Evolutionary conservation across 2,797 vertebrate species (phyloP).

Genomic region (Botia almorhae): DNA sequence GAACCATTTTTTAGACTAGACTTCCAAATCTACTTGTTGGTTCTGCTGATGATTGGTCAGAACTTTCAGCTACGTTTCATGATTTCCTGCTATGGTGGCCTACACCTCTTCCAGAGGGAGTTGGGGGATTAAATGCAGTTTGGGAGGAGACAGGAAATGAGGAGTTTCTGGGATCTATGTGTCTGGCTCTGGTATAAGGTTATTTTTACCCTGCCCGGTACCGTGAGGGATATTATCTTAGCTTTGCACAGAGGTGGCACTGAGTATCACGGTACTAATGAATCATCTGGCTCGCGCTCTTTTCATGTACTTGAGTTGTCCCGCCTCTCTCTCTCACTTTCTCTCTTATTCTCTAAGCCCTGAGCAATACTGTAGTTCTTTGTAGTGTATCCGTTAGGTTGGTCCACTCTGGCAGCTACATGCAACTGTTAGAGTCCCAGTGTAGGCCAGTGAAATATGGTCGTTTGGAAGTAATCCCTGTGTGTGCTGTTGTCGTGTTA

Average conservation of each 20-base stretch:
- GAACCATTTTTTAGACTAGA: not conserved
- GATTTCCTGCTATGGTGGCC: conserved; percentile 62
- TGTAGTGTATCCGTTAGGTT: conserved; percentile 56
- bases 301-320: conserved; percentile 46
- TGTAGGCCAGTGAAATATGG: conserved; percentile 61
- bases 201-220: conserved; percentile 62
- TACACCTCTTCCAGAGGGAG: conserved; percentile 50
- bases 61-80: conserved; percentile 36
- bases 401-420: conserved; percentile 60
- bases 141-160: conserved; percentile 70
- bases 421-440: conserved; percentile 53
- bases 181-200: conserved; percentile 58
- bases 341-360: conserved; percentile 27
- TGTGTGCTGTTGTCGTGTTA: conserved; percentile 63
- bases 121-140: conserved; percentile 29
- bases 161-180: conserved; percentile 65
- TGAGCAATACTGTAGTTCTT: conserved; percentile 54
- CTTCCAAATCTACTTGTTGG: conserved; percentile 29
- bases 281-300: conserved; percentile 50
- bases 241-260: conserved; percentile 39
- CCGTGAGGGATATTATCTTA: conserved; percentile 54
- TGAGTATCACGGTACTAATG: conserved; percentile 49
- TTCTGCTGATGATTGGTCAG: conserved; percentile 36
- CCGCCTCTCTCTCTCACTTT: conserved; percentile 23
- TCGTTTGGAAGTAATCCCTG: conserved; percentile 60